phyloP scores from a whole-genome alignment of 2,113 vertebrate species.

The Corydoras sp. region DNA sequence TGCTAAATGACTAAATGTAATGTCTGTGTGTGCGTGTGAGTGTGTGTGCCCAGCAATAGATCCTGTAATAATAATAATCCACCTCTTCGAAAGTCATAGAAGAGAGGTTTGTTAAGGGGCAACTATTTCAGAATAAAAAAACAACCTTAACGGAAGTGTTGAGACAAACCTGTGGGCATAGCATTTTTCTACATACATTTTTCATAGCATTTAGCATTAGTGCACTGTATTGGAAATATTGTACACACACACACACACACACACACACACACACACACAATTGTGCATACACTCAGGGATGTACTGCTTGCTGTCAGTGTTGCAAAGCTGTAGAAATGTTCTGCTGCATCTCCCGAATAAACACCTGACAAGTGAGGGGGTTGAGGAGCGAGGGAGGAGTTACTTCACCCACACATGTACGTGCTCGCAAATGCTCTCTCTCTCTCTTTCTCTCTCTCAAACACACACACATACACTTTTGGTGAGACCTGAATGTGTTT shows the following conservation, averaged over 20 bases:
- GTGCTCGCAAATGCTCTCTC: conserved; percentile 20
- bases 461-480: conserved; percentile 10
- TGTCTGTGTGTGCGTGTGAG: no score
- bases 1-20: no score
- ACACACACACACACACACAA: not conserved
- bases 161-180: no score
- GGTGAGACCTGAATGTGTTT: conserved; percentile 10
- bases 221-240: not conserved
- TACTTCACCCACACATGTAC: conserved; percentile 32
- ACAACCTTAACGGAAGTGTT: no score
- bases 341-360: conserved; percentile 53
- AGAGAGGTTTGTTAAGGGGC: no score
- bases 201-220: not conserved
- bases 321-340: conserved; percentile 28
- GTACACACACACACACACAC: not conserved
- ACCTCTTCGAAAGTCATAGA: no score
- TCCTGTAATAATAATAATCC: no score
- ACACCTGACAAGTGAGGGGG: conserved; percentile 49
- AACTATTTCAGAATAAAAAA: no score
- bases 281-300: no score
- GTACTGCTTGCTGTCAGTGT: not conserved
- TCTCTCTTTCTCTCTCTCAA: no score
- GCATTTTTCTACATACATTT: no score
- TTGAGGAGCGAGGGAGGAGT: conserved; percentile 27
- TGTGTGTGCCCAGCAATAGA: no score